Evolutionary conservation across 2,113 vertebrate genomes (phyloP).

Genomic region (Oceanites oceanicus): DNA sequence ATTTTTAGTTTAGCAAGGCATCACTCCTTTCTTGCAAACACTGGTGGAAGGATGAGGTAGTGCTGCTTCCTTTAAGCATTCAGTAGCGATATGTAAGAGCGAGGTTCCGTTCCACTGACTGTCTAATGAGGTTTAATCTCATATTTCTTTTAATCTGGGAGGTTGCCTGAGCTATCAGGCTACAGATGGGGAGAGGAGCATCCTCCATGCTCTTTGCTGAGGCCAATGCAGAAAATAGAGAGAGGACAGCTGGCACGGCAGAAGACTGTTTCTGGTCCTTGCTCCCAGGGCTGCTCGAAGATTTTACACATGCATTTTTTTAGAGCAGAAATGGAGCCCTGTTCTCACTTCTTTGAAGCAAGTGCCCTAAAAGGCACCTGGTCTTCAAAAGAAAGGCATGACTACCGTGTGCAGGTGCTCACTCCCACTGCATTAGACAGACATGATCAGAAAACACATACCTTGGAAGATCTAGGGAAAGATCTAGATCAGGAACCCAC

Average conservation of each 20-base stretch:
- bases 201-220: neutral
- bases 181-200: neutral
- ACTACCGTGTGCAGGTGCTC: neutral
- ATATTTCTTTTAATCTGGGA: neutral
- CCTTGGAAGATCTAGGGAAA: neutral
- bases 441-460: neutral
- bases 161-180: neutral
- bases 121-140: neutral
- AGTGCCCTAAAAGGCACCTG: neutral
- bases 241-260: neutral
- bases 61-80: neutral
- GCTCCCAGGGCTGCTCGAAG: fast-evolving
- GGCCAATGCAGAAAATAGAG: neutral
- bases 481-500: neutral
- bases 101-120: neutral
- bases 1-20: neutral
- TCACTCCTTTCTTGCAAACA: neutral
- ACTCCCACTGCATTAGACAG: neutral
- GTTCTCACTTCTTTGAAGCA: neutral
- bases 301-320: neutral
- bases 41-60: neutral
- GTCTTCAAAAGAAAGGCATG: neutral
- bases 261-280: neutral
- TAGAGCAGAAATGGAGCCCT: neutral
- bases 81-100: neutral